Conservation (phyloP, 2,888 invertebrate genomes). For the Ophion ellenae region DNA sequence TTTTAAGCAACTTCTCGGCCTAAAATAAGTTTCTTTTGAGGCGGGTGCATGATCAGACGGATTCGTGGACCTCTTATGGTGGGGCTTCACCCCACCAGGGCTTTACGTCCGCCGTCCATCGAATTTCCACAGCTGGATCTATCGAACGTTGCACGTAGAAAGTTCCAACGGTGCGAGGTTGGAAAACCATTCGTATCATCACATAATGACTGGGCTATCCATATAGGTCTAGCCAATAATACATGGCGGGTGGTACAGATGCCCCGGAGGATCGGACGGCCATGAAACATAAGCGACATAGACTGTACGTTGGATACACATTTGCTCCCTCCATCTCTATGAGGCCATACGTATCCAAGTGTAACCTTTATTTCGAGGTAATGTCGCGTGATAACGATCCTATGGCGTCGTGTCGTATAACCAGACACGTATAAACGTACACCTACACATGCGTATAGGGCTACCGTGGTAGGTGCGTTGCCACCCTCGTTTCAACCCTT, state of each 20-base stretch:
- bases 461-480: constrained; percentile 15
- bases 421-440: constrained; percentile 25
- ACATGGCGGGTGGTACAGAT: not conserved
- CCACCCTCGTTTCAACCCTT: constrained; percentile 53
- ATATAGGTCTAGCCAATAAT: constrained; percentile 28
- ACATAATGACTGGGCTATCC: constrained; percentile 28
- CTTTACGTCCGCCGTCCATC: not conserved
- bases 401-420: constrained; percentile 41
- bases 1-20: not conserved
- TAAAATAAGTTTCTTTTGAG: not conserved
- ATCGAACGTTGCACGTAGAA: constrained; percentile 7
- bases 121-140: not conserved
- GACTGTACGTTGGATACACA: constrained; percentile 18
- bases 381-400: constrained; percentile 79
- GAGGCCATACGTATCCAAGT: constrained; percentile 32
- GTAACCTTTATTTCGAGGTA: constrained; percentile 77
- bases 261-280: constrained; percentile 47
- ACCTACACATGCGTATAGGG: not conserved
- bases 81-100: not conserved
- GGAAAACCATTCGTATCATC: constrained; percentile 38
- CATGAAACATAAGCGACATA: constrained; percentile 28
- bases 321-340: constrained; percentile 31
- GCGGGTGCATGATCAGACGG: not conserved
- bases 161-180: constrained; percentile 10
- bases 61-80: not conserved